These are phyloP conservation scores for Corythaeola cristata DNA, from an alignment of 2,113 vertebrate species.

Conservation along the genomic window DNA sequence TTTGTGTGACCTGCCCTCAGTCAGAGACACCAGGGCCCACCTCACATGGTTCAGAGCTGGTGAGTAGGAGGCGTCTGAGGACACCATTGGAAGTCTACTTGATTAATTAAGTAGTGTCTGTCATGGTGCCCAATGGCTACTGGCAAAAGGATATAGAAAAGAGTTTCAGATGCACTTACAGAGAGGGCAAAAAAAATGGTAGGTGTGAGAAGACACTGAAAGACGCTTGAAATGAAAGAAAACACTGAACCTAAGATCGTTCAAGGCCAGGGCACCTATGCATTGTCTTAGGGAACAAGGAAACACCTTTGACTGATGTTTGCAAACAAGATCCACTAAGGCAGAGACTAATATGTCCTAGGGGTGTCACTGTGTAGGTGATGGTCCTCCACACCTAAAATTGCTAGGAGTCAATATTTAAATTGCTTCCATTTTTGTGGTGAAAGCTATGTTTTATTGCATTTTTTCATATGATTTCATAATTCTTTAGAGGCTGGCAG, in stretches of 20 bases:
- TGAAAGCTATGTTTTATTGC: neutral
- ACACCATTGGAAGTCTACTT: neutral
- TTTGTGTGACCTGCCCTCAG: neutral
- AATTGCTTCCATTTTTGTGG: neutral
- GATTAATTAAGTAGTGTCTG: neutral
- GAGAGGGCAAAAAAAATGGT: neutral
- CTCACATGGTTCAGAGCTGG: neutral
- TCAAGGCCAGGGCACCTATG: neutral
- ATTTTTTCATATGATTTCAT: neutral
- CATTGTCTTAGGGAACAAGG: neutral
- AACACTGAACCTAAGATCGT: neutral
- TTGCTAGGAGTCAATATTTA: neutral
- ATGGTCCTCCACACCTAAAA: neutral
- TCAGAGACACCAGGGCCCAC: neutral
- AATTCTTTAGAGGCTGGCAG: neutral
- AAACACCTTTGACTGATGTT: neutral
- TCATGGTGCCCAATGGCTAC: neutral
- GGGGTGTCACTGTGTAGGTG: neutral
- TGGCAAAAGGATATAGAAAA: neutral
- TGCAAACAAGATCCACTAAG: neutral
- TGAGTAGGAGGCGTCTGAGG: neutral
- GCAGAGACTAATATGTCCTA: neutral
- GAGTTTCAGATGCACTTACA: rapidly evolving
- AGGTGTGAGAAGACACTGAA: neutral
- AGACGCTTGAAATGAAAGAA: neutral